Base-by-base conservation (phyloP, 53 echinoderm and acorn worm species). In the Glandiceps talaboti region DNA sequence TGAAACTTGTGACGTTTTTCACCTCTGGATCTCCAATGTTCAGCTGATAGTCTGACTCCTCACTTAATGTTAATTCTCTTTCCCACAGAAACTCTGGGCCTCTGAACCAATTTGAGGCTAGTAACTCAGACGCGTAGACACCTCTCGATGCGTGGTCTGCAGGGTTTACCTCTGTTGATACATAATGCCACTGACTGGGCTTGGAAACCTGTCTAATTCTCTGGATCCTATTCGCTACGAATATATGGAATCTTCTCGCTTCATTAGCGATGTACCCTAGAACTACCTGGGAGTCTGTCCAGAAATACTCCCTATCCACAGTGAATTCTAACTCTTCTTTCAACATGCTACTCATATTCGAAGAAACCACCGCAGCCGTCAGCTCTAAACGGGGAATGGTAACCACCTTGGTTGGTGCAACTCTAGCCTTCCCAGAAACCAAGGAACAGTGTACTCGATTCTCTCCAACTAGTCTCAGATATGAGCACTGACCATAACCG, bases 401-500 rank as follows among this genome's bases (percentile, higher is more conserved):
- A 20, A 84, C 76, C 72, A 73, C 33, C 80, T 85, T 82, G 32
- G 33, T 6, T 0, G 83, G 81, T 25, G 73, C 73, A 26, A 92
- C 92, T 83, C 85, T 82, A 10, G 87, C 75, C 73, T 89, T 92
- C 29, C 82, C 86, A 27, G 77, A 74, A 10, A 86, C 31, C 31
- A 86, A 82, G 12, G 79, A 72, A 31, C 86, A 86, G 32, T 86
- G 85, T 25, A 91, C 88, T 75, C 76, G 30, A 29, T 75, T 84
- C 31, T 77, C 80, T 31, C 81, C 73, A 76, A 81, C 79, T 0
- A 76, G 30, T 12, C 84, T 29, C 14, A 90, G 12, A 32, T 90
- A 90, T 26, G 85, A 82, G 33, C 86, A 86, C 30, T 82, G 79
- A 26, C 90, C 87, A 79, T 90, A 90, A 0, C 90, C 90, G 14